phyloP scores from a whole-genome alignment of 2,113 vertebrate genomes.

The zebrafish (Danio rerio) region DNA sequence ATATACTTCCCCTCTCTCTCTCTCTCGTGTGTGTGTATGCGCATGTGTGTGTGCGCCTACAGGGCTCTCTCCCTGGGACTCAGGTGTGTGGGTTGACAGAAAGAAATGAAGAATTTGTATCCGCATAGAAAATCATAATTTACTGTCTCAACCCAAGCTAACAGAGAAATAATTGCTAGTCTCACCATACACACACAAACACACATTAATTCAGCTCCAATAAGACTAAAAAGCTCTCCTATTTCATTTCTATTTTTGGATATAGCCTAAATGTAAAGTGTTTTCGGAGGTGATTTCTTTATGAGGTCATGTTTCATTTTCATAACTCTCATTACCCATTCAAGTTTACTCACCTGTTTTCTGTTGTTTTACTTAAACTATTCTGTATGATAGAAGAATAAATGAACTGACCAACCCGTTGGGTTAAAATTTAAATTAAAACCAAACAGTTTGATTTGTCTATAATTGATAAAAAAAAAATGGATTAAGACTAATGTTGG shows the following conservation, averaged over 20 bases:
- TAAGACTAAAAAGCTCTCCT: conserved; percentile 41
- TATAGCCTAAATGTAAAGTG: conserved; percentile 39
- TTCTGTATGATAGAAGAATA: too few species aligned
- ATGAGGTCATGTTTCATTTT: conserved; percentile 41
- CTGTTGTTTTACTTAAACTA: background rate
- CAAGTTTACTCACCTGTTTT: conserved; percentile 7
- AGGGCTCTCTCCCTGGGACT: conserved; percentile 40
- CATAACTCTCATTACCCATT: background rate
- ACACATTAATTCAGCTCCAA: conserved; percentile 22
- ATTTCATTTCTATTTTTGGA: conserved; percentile 26
- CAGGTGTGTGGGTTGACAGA: conserved; percentile 53
- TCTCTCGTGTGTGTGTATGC: background rate
- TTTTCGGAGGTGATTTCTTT: conserved; percentile 44
- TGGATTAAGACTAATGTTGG: too few species aligned
- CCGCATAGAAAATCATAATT: conserved; percentile 53
- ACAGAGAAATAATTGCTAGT: conserved; percentile 43
- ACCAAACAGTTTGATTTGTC: too few species aligned
- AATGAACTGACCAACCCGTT: too few species aligned
- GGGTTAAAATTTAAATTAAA: too few species aligned
- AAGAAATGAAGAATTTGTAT: conserved; percentile 57
- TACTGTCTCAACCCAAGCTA: conserved; percentile 43
- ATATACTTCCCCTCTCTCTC: conserved; percentile 18
- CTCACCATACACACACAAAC: conserved; percentile 15
- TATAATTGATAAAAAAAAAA: too few species aligned
- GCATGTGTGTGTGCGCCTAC: conserved; percentile 37